These are phyloP conservation scores for Choristoneura fumiferana DNA, from an alignment of 1,140 invertebrate genomes.

Conservation along the genomic window DNA sequence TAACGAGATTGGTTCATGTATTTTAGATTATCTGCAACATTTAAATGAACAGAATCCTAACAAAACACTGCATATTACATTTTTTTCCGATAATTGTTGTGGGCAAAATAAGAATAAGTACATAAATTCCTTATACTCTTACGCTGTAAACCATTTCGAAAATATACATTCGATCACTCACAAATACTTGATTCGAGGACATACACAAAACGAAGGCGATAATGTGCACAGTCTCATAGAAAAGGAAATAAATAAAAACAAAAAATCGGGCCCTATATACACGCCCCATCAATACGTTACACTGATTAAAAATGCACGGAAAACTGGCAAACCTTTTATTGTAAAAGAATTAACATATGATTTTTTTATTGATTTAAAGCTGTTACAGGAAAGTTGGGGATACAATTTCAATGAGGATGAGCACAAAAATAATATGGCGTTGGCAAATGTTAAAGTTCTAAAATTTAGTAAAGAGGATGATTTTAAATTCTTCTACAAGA, in stretches of 20 bases:
- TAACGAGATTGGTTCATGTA: slow-evolving; percentile 63
- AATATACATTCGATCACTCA: slow-evolving; percentile 55
- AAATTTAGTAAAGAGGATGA: no score
- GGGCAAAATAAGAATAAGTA: no score
- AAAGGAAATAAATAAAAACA: no score
- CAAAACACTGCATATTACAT: slow-evolving; percentile 38
- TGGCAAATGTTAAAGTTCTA: no score
- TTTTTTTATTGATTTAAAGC: slow-evolving; percentile 26
- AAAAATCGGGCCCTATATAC: no score
- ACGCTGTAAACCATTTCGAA: slow-evolving; percentile 35
- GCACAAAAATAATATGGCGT: no score
- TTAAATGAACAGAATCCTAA: slow-evolving; percentile 25
- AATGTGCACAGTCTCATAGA: slow-evolving; percentile 58
- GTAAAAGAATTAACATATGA: slow-evolving; percentile 28
- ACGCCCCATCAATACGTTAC: no score
- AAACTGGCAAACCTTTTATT: no score
- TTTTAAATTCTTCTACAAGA: no score
- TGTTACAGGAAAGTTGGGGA: no score
- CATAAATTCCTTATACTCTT: slow-evolving; percentile 45
- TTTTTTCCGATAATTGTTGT: slow-evolving; percentile 64
- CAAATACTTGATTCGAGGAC: slow-evolving; percentile 55
- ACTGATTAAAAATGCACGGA: no score
- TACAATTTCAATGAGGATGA: no score
- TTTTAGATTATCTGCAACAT: slow-evolving; percentile 46
- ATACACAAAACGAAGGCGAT: slow-evolving; percentile 65